Conservation (phyloP, 2,797 vertebrate species). For the Etheostoma nigrum region DNA sequence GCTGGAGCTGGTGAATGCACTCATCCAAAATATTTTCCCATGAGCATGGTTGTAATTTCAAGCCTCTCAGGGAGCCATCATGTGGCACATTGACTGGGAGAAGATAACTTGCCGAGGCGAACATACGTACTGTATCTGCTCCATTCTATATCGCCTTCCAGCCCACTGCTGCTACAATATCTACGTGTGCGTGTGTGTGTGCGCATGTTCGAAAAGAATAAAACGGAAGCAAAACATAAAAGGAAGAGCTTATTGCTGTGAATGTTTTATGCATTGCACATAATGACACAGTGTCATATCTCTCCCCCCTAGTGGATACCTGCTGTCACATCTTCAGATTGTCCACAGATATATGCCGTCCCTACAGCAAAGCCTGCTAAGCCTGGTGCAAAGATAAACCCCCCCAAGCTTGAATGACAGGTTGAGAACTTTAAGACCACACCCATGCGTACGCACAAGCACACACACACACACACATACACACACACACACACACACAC, state of each 20-base stretch:
- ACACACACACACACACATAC: neutral
- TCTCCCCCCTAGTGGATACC: conserved; percentile 72
- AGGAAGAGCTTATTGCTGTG: conserved; percentile 58
- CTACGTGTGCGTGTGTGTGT: conserved; percentile 12
- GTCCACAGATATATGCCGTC: conserved; percentile 66
- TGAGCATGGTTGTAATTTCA: conserved; percentile 75
- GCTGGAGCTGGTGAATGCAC: conserved; percentile 28
- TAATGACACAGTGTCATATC: conserved; percentile 74
- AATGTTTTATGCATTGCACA: conserved; percentile 73
- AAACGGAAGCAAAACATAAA: conserved; percentile 50
- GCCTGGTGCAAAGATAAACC: conserved; percentile 77
- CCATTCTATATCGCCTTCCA: conserved; percentile 66
- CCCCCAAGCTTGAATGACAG: conserved; percentile 76
- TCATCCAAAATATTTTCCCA: conserved; percentile 74
- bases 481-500: neutral
- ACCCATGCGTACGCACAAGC: conserved; percentile 22
- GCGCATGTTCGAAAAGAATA: conserved; percentile 48
- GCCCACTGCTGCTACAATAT: conserved; percentile 44
- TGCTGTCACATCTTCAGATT: conserved; percentile 71
- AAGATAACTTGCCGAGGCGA: conserved; percentile 67
- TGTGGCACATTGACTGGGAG: conserved; percentile 69
- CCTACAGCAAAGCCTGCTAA: conserved; percentile 70
- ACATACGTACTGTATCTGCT: conserved; percentile 27
- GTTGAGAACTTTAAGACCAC: conserved; percentile 66
- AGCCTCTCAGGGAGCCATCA: conserved; percentile 65